Base-by-base conservation (phyloP, 2,113 vertebrate species). In the Brachyhypopomus gauderio region DNA sequence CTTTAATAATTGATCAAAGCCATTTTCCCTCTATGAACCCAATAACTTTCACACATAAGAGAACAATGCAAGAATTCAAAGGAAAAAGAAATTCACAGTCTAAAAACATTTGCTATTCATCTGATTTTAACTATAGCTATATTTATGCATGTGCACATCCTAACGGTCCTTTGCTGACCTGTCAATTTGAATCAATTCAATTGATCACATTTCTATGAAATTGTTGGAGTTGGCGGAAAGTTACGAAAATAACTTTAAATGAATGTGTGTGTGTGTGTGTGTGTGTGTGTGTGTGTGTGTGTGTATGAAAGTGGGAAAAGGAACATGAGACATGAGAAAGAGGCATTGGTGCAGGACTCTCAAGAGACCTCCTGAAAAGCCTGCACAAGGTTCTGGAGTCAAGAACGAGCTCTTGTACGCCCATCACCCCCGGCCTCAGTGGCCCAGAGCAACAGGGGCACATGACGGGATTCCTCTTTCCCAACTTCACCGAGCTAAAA, bases 1-100 rank as follows among this genome's bases (percentile, higher is more conserved):
- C 5, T 59, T 85, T 74, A 85, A 85, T 85, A 82, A 85, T 85
- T 85, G 63, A 85, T 78, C 75, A 82, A 78, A 73, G 80, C 71
- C 79, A 22, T 56, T 52, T 52, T 77, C 66, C 14, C 52, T 5
- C 38, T 52, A 56, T 82, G 25, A 82, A 71, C 74, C 76, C 73
- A 64, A 77, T 82, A 75, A 59, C 64, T 82, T 78, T 81, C 79
- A 62, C 55, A n/a, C 38, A 52, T 52, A 52, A 52, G 48, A 77
- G 62, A 8, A 69, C 70, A 62, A 55, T 72, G 48, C 6, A 59
- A 27, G n/a, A 20, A 60, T 8, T n/a, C 58, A 60, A 23, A 67
- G 59, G 63, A 76, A 63, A 22, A 22, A 12, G 1, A 12, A 76
- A 76, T 27, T 76, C 22, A 56, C 22, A 56, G 16, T 59, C 19